Percentiles rank a stretch among this genome's conserved stretches.
Evolutionary conservation across 1,140 invertebrate genomes (phyloP).

Genomic region (Hypsibius dujardini): DNA sequence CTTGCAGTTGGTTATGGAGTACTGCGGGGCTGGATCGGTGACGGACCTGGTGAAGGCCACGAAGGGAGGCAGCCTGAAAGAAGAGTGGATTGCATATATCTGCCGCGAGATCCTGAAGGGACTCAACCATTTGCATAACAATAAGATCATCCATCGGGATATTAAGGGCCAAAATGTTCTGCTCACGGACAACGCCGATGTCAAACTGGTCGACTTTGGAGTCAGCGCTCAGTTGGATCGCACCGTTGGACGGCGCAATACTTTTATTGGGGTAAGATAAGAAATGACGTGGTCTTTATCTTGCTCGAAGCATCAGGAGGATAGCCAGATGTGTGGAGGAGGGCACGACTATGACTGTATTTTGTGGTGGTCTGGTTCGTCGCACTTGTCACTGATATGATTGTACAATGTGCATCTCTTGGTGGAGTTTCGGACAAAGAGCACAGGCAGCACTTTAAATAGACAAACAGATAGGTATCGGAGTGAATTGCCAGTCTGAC

Average conservation of each 20-base stretch:
- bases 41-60: constrained; percentile 97
- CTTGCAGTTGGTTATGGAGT: constrained; percentile 99
- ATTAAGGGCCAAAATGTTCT: constrained; percentile 99
- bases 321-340: too few species aligned
- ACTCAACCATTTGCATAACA: constrained; percentile 87
- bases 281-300: too few species aligned
- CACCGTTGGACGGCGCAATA: constrained; percentile 93
- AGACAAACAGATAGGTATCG: too few species aligned
- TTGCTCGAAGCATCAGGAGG: too few species aligned
- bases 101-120: constrained; percentile 88
- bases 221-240: constrained; percentile 96
- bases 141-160: constrained; percentile 98
- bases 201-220: constrained; percentile 98
- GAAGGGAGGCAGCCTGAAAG: constrained; percentile 89
- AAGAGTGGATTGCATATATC: constrained; percentile 99
- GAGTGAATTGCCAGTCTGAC: too few species aligned
- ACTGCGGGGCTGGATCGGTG: constrained; percentile 95
- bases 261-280: constrained; percentile 76
- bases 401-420: too few species aligned
- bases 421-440: too few species aligned
- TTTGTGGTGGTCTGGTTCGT: too few species aligned
- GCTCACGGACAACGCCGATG: constrained; percentile 96
- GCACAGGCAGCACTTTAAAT: too few species aligned
- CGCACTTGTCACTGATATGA: too few species aligned
- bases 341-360: too few species aligned